Base-by-base conservation (phyloP, 2,113 vertebrate species). In the Arenaria interpres region DNA sequence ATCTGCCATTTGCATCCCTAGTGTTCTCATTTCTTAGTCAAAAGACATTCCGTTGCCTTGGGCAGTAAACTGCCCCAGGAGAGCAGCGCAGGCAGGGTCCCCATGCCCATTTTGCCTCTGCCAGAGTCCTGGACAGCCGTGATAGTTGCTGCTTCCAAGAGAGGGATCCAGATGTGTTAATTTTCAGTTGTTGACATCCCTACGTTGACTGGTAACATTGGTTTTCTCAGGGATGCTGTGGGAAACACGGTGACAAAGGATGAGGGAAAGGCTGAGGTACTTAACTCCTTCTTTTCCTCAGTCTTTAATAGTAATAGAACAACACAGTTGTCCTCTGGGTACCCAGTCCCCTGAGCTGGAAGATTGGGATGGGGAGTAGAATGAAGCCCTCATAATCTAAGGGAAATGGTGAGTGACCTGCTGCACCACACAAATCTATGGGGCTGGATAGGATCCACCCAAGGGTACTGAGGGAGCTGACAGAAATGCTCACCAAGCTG, bases 41-140 rank as follows among this genome's bases (percentile, higher is more conserved):
- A n/a, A 83, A 78, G 27, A 17, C 16, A 7, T 16, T 9, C 3
- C 1, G 0, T 39, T 45, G 19, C 48, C 72, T 48, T 1, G 2
- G 59, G 32, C 50, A 72, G 45, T 51, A 39, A 6, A 15, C 19
- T 27, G 45, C n/a, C 30, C 63, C n/a, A 12, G 19, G 27, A 32
- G 12, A 60, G 27, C 32, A 48, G 56, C 7, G 5, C 48, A 45
- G 28, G 15, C 18, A 50, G 39, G 28, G 32, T 14, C 39, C 28
- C 28, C 10, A 2, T 2, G 22, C 28, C 67, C n/a, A 2, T 33
- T 75, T 48, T 71, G 22, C 39, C 37, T 80, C 74, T 75, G 22
- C 12, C 35, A 53, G 43, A 19, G 54, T 48, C 22, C 56, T n/a
- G 37, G 13, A 7, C 25, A 57, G 19, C 56, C 24, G 22, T 39